phyloP scores from a whole-genome alignment of 2,113 vertebrate genomes.

The Pollachius pollachius region DNA sequence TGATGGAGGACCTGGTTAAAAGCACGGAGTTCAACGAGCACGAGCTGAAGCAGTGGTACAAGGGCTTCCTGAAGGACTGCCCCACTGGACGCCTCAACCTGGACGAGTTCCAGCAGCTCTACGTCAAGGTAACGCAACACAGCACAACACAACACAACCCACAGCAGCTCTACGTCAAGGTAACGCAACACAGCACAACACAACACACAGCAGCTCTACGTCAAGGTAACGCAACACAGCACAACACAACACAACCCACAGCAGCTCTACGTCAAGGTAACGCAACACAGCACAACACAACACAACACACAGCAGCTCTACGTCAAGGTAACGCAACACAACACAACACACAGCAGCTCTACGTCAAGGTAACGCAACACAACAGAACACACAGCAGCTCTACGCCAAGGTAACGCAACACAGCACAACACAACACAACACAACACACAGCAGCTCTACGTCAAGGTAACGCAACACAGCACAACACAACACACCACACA shows the following conservation, averaged over 20 bases:
- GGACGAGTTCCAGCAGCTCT: conserved; percentile 80
- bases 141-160: conserved; percentile 98
- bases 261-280: conserved; percentile 86
- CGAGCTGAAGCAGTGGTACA: conserved; percentile 82
- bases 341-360: too few relatives aligned
- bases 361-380: too few relatives aligned
- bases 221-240: conserved; percentile 90
- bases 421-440: too few relatives aligned
- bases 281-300: too few relatives aligned
- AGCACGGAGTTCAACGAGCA: conserved; percentile 84
- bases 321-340: conserved; percentile 89
- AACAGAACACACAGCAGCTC: too few relatives aligned
- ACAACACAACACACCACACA: too few relatives aligned
- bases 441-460: too few relatives aligned
- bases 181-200: too few relatives aligned
- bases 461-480: conserved; percentile 93
- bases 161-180: conserved; percentile 96
- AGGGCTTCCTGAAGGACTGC: conserved; percentile 80
- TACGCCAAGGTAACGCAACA: conserved; percentile 99
- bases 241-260: too few relatives aligned
- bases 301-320: conserved; percentile 97
- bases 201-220: conserved; percentile 95
- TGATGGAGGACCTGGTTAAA: conserved; percentile 99
- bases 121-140: conserved; percentile 87
- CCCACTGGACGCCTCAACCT: conserved; percentile 77